Percentiles rank a stretch among this genome's conserved stretches.
phyloP scores from a whole-genome alignment of 2,888 invertebrate genomes.

The Cacoxenus indagator region DNA sequence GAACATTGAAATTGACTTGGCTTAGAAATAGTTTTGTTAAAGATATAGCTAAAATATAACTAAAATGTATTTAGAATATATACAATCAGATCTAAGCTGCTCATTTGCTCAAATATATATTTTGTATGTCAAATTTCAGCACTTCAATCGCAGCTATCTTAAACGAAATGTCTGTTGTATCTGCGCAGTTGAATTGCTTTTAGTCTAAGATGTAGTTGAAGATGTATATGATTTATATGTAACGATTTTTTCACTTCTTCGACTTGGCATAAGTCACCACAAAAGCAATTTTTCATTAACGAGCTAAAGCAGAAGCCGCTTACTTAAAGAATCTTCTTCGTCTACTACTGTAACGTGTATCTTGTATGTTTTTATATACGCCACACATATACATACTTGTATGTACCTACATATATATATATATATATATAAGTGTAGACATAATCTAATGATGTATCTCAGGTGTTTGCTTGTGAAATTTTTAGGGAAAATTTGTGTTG shows the following conservation, averaged over 20 bases:
- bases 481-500: slow-evolving; percentile 59
- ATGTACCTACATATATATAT: neutral
- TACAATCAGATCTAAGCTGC: too few species aligned
- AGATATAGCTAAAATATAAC: too few species aligned
- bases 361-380: neutral
- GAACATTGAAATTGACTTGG: neutral
- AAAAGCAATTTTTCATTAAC: slow-evolving; percentile 61
- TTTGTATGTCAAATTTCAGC: neutral
- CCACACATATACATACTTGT: neutral
- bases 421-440: slow-evolving; percentile 20
- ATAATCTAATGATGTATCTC: slow-evolving; percentile 66
- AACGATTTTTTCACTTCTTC: slow-evolving; percentile 9
- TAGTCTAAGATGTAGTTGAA: neutral
- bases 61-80: too few species aligned
- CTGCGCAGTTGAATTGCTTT: neutral
- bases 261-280: slow-evolving; percentile 58
- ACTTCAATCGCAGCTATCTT: slow-evolving; percentile 1
- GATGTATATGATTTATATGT: slow-evolving; percentile 7
- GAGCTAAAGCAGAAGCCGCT: slow-evolving; percentile 48
- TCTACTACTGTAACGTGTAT: too few species aligned
- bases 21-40: neutral
- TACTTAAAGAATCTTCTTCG: neutral
- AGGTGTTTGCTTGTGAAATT: slow-evolving; percentile 64
- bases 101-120: neutral
- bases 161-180: neutral